Evolutionary conservation across 1,140 invertebrate species (phyloP).

Genomic region (Polypedilum pembai): DNA sequence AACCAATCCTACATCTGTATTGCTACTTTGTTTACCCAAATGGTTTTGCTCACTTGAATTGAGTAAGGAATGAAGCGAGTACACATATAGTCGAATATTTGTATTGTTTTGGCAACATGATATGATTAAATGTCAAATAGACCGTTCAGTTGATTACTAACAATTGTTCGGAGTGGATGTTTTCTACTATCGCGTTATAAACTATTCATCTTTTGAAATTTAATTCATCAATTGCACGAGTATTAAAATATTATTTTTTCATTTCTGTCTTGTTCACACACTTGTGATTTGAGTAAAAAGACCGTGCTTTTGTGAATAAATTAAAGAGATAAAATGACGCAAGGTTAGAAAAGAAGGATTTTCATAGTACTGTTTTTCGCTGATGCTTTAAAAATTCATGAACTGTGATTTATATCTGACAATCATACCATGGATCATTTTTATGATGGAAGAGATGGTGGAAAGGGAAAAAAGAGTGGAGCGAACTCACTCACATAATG

Average conservation of each 20-base stretch:
- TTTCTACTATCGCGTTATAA: not conserved
- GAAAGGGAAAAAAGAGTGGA: too few species aligned
- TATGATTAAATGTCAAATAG: not conserved
- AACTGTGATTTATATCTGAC: constrained; percentile 1
- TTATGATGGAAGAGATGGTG: not conserved
- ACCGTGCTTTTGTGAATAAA: too few species aligned
- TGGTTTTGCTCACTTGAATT: not conserved
- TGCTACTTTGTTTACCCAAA: constrained; percentile 6
- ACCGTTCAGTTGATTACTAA: not conserved
- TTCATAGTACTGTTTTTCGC: too few species aligned
- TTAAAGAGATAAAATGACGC: too few species aligned
- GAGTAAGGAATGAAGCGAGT: not conserved
- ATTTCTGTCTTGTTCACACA: too few species aligned
- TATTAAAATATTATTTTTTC: too few species aligned
- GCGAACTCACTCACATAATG: not conserved
- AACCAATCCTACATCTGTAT: constrained; percentile 3
- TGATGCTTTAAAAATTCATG: not conserved
- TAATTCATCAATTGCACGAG: too few species aligned
- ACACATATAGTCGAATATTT: not conserved
- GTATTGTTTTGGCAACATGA: not conserved
- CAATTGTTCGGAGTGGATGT: not conserved
- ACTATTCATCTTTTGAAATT: not conserved
- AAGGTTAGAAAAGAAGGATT: too few species aligned
- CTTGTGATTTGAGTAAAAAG: too few species aligned
- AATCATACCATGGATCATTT: not conserved